phyloP scores from a whole-genome alignment of 2,888 invertebrate species.

The Ectropis crepuscularia region DNA sequence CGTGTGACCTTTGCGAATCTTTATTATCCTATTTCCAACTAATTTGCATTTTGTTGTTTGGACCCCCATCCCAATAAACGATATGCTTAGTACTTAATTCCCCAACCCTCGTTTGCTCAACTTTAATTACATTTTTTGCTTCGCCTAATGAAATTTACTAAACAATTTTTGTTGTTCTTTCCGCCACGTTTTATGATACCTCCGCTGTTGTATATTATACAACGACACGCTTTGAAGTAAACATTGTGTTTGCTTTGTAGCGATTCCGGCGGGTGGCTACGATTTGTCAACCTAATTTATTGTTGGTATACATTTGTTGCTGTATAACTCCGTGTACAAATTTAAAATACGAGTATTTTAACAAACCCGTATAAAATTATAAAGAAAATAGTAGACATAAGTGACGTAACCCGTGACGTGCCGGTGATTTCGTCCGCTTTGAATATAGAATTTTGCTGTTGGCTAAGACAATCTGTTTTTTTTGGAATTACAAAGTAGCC shows the following conservation, averaged over 20 bases:
- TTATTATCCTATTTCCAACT: neutral
- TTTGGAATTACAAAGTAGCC: too few relatives aligned
- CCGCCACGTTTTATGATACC: constrained; percentile 9
- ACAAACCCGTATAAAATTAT: neutral
- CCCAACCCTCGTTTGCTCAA: constrained; percentile 7
- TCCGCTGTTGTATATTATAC: constrained; percentile 12
- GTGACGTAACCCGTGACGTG: too few relatives aligned
- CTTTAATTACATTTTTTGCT: constrained; percentile 19
- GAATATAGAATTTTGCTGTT: too few relatives aligned
- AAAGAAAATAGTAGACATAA: neutral
- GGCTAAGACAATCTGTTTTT: too few relatives aligned
- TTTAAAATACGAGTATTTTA: constrained; percentile 5
- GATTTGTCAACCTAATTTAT: constrained; percentile 14
- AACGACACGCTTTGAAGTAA: constrained; percentile 17
- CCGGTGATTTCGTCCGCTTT: too few relatives aligned
- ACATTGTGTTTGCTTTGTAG: constrained; percentile 23
- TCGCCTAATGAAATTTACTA: constrained; percentile 15
- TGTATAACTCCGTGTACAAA: constrained; percentile 2
- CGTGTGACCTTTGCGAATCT: neutral
- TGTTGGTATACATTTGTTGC: constrained; percentile 20
- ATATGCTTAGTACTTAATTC: constrained; percentile 9
- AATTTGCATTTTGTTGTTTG: neutral
- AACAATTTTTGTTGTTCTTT: constrained; percentile 10
- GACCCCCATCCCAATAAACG: constrained; percentile 5
- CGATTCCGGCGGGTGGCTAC: constrained; percentile 15